Conservation (phyloP, 2,797 vertebrate genomes). For the Enteromius fasciolatus region DNA sequence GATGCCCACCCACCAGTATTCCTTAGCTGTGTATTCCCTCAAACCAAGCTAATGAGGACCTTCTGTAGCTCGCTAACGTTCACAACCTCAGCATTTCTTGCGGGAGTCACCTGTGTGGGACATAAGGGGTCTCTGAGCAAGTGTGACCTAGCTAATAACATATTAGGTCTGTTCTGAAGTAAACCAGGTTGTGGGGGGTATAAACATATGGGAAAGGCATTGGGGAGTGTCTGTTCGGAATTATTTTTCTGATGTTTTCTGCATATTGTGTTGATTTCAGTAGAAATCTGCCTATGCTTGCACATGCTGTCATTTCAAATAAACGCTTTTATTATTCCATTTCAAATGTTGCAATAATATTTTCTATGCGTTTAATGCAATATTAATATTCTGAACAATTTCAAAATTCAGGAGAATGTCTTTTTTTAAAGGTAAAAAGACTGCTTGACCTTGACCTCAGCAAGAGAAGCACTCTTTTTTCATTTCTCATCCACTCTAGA, state of each 20-base stretch:
- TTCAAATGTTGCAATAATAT: background rate
- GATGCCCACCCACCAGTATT: conserved; percentile 43
- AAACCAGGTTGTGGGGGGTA: conserved; percentile 29
- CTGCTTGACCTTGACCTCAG: conserved; percentile 26
- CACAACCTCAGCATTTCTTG: conserved; percentile 28
- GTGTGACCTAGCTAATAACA: conserved; percentile 26
- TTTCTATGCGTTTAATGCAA: background rate
- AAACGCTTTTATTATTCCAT: background rate
- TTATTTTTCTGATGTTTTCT: background rate
- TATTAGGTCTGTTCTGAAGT: conserved; percentile 14
- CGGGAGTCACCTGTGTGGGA: conserved; percentile 41
- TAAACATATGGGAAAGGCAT: conserved; percentile 33
- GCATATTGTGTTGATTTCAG: background rate
- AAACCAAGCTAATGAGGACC: conserved; percentile 46
- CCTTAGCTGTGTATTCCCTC: conserved; percentile 44
- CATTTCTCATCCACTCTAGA: conserved; percentile 23
- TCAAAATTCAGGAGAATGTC: background rate
- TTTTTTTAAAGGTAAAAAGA: background rate
- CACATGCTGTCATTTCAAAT: background rate
- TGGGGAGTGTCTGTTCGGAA: background rate
- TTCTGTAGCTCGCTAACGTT: conserved; percentile 39
- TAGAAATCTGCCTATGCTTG: background rate
- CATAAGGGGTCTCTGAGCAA: conserved; percentile 39
- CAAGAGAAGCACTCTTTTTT: background rate
- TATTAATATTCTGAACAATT: background rate